Evolutionary conservation across 2,888 invertebrate species (phyloP).

Genomic region (Trachelus stipa): DNA sequence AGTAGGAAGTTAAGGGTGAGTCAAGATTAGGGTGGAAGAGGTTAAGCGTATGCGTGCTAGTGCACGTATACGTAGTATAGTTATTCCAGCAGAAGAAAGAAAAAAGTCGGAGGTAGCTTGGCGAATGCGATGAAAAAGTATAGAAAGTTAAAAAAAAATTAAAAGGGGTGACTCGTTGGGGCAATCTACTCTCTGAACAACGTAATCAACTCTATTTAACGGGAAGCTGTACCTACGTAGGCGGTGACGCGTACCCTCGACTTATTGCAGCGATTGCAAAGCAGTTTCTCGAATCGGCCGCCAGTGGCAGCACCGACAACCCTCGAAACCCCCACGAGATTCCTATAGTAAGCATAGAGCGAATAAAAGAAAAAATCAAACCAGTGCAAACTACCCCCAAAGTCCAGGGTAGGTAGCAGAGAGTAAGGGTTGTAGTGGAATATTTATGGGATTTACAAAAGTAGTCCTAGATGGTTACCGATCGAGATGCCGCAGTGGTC

Average conservation of each 20-base stretch:
- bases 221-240: background rate
- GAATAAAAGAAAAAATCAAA: background rate
- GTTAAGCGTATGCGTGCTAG: background rate
- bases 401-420: background rate
- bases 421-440: background rate
- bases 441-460: background rate
- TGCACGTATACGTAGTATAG: background rate
- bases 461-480: background rate
- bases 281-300: background rate
- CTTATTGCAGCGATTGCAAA: background rate
- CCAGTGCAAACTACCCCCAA: background rate
- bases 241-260: background rate
- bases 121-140: background rate
- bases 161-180: background rate
- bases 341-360: background rate
- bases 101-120: background rate
- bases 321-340: background rate
- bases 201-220: conserved; percentile 6
- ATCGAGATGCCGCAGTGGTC: background rate
- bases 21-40: background rate
- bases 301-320: background rate
- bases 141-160: background rate
- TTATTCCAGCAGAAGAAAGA: background rate
- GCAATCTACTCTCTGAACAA: conserved; percentile 3
- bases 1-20: background rate